Conservation (phyloP, 1,140 invertebrate species). For the Dendroctonus ponderosae region DNA sequence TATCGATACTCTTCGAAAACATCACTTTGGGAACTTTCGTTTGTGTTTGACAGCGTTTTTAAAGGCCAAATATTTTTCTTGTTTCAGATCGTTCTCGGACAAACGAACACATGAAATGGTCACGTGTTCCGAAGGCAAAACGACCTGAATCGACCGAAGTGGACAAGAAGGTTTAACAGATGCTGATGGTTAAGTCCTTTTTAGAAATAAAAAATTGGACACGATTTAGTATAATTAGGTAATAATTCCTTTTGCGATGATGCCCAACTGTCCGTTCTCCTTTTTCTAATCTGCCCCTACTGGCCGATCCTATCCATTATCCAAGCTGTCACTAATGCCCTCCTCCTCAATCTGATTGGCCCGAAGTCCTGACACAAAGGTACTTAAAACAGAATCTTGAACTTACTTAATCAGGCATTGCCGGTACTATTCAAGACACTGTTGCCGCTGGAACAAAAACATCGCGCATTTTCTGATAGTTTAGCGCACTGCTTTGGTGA, state of each 20-base stretch:
- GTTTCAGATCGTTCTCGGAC: background rate
- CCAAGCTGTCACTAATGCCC: slow-evolving; percentile 9
- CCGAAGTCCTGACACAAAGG: background rate
- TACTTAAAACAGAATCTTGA: slow-evolving; percentile 17
- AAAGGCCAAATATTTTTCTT: slow-evolving; percentile 9
- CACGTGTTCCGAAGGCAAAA: too few relatives aligned
- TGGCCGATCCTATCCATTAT: background rate
- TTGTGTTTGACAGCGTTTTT: slow-evolving; percentile 21
- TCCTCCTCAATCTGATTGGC: slow-evolving; percentile 18
- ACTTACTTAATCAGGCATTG: slow-evolving; percentile 22
- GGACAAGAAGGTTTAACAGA: too few relatives aligned
- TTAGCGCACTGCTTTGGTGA: too few relatives aligned
- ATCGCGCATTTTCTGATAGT: too few relatives aligned
- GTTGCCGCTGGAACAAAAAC: slow-evolving; percentile 4
- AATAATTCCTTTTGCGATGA: too few relatives aligned
- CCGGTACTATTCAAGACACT: background rate
- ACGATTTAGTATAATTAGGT: too few relatives aligned
- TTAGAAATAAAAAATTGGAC: too few relatives aligned
- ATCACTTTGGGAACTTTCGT: slow-evolving; percentile 6
- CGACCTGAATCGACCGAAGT: too few relatives aligned
- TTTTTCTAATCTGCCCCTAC: background rate
- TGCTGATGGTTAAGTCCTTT: too few relatives aligned
- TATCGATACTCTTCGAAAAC: slow-evolving; percentile 33
- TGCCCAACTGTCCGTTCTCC: too few relatives aligned
- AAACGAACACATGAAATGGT: too few relatives aligned